Percentiles rank a stretch among this genome's conserved stretches.
Evolutionary conservation across 2,113 vertebrate genomes (phyloP).

Genomic region (Mionectes macconnelli): DNA sequence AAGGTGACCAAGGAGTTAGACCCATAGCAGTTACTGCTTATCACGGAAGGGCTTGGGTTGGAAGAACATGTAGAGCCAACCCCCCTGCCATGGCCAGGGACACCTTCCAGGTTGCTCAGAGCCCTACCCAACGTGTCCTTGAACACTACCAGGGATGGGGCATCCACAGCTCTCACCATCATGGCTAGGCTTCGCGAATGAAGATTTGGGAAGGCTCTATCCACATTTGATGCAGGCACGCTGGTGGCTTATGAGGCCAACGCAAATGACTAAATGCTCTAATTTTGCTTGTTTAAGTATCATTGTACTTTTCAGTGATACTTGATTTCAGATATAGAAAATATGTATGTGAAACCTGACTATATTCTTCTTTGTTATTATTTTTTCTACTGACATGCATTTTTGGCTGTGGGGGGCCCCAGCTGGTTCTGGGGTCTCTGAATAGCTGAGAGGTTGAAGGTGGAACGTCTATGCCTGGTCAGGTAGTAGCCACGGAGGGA

Average conservation of each 20-base stretch:
- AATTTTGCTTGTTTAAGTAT: background rate
- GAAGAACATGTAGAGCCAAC: background rate
- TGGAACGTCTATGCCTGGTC: no score
- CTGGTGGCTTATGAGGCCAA: no score
- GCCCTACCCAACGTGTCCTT: background rate
- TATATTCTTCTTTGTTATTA: background rate
- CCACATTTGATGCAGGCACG: no score
- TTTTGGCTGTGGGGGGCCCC: background rate
- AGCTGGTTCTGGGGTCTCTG: no score
- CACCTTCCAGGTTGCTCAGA: background rate
- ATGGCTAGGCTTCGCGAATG: no score
- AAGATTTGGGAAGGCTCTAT: no score
- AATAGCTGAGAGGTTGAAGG: no score
- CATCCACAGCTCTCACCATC: background rate
- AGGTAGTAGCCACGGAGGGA: no score
- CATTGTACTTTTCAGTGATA: background rate
- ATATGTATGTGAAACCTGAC: background rate
- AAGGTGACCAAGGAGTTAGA: background rate
- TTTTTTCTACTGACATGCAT: accelerated
- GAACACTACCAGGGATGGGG: background rate
- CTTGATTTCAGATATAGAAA: background rate
- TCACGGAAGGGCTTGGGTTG: background rate
- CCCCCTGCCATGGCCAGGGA: background rate
- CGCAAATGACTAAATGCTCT: background rate
- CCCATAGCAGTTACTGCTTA: background rate